These are phyloP conservation scores for Drosophila dunni DNA, from an alignment of 1,140 invertebrate species.

Conservation along the genomic window DNA sequence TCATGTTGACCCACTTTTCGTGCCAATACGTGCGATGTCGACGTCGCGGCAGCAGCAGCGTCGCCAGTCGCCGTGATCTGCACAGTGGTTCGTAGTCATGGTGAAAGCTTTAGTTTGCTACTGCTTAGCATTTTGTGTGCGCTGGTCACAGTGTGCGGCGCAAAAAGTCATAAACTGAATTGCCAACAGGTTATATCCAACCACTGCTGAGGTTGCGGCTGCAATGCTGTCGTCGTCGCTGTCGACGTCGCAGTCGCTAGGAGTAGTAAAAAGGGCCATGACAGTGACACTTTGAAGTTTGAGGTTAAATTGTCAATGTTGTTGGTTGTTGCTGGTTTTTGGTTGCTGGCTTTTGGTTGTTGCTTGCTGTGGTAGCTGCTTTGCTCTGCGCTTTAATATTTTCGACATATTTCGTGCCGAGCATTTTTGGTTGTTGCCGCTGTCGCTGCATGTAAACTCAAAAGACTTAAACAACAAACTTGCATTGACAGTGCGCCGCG, in stretches of 20 bases:
- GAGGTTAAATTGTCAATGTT: slow-evolving; percentile 80
- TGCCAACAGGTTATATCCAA: slow-evolving; percentile 78
- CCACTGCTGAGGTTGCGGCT: slow-evolving; percentile 47
- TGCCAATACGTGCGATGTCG: slow-evolving; percentile 65
- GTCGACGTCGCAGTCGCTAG: slow-evolving; percentile 33
- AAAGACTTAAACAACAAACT: slow-evolving; percentile 67
- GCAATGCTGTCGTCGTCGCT: slow-evolving; percentile 32
- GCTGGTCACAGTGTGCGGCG: slow-evolving; percentile 51
- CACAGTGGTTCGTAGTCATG: slow-evolving; percentile 54
- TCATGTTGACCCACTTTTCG: slow-evolving; percentile 80
- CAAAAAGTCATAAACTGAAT: slow-evolving; percentile 80
- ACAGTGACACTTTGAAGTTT: slow-evolving; percentile 84
- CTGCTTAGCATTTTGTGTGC: slow-evolving; percentile 2
- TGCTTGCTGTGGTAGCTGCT: neutral
- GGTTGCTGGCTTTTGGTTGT: slow-evolving; percentile 29
- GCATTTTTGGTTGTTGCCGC: slow-evolving; percentile 23
- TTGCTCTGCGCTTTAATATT: slow-evolving; percentile 53
- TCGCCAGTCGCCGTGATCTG: neutral
- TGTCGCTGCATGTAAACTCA: slow-evolving; percentile 36
- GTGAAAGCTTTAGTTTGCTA: slow-evolving; percentile 46
- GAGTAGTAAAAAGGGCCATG: slow-evolving; percentile 83
- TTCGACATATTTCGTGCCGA: slow-evolving; percentile 57
- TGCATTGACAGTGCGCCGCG: slow-evolving; percentile 30
- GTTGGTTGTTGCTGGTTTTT: slow-evolving; percentile 52
- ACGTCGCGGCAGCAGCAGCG: slow-evolving; percentile 27